Base-by-base conservation (phyloP, 35 echinoderm and acorn worm species). In the Diadema setosum region DNA sequence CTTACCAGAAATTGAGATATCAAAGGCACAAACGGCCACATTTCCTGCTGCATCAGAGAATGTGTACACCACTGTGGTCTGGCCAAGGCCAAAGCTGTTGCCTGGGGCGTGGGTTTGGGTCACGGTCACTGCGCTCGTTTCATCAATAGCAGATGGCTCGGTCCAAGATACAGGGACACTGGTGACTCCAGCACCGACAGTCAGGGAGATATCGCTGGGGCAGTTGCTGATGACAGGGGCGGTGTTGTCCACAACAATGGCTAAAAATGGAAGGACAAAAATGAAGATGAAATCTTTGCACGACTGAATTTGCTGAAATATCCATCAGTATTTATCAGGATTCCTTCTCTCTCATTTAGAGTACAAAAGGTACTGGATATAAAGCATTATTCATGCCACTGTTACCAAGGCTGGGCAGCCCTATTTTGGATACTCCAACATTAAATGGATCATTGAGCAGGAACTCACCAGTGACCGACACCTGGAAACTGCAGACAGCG, bases 61-160 rank as follows among this genome's bases (percentile, higher is more conserved):
- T 5, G 52, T 64, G 65, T 90, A 90, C 3, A 42, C 24, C 5
- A 90, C 88, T 5, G n/a, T 30, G 5, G 88, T 84, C 5, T 56
- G 27, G 7, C 61, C 81, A 37, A 67, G 1, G 21, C 23, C 42
- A 44, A 90, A 90, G 3, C 1, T 32, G 60, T 34, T 39, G n/a
- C 88, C 88, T 7, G 88, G 88, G 9, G 20, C 12, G 29, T 33
- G n/a, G 21, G 45, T 87, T 6, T 45, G 59, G 8, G 33, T 42
- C 4, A 81, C 75, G 31, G 61, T 25, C 3, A 75, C 42, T 3
- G 33, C 17, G 17, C 81, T 83, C 9, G 89, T 81, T 3, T 90
- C 65, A 80, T 94, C 92, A 14, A 39, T 52, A 16, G 86, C 92
- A n/a, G 81, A 75, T 12, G 92, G 92, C 39, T 90, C 87, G 29